These are phyloP conservation scores for Pocota personata DNA, from an alignment of 2,888 invertebrate species.

Conservation along the genomic window DNA sequence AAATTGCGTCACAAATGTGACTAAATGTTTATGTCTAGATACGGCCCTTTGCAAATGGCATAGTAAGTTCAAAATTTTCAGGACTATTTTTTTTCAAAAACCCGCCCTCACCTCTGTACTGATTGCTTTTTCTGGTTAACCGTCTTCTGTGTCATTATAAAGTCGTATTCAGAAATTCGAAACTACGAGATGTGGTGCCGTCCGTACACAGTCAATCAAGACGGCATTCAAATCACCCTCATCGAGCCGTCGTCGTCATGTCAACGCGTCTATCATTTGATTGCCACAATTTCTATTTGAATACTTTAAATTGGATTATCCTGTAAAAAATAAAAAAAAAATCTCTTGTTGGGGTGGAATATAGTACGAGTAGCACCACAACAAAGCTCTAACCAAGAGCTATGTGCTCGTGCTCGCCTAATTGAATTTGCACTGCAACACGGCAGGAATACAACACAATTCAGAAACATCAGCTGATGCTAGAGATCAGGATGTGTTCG, in stretches of 20 bases:
- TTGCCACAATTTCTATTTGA: constrained; percentile 81
- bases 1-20: constrained; percentile 69
- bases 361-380: constrained; percentile 12
- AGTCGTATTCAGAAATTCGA: constrained; percentile 62
- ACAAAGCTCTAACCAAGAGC: constrained; percentile 37
- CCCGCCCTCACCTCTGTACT: constrained; percentile 35
- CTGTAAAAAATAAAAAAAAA: constrained; percentile 76
- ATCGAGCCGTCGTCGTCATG: constrained; percentile 47
- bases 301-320: constrained; percentile 82
- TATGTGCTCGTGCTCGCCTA: constrained; percentile 49
- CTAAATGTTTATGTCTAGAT: constrained; percentile 50
- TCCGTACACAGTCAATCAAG: constrained; percentile 63
- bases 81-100: constrained; percentile 30
- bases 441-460: constrained; percentile 16
- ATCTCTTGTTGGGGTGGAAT: constrained; percentile 33
- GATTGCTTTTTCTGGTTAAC: constrained; percentile 74
- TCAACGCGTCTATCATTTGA: constrained; percentile 72
- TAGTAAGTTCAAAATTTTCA: constrained; percentile 44
- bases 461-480: constrained; percentile 66
- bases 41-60: background rate
- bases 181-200: constrained; percentile 44
- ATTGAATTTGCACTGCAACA: constrained; percentile 63
- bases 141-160: constrained; percentile 61
- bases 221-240: constrained; percentile 67
- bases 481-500: constrained; percentile 70